A percentile compares a stretch with the other conserved stretches of the same genome.
These are phyloP conservation scores for Lanius collurio DNA, from an alignment of 2,113 vertebrate genomes.

Conservation along the genomic window DNA sequence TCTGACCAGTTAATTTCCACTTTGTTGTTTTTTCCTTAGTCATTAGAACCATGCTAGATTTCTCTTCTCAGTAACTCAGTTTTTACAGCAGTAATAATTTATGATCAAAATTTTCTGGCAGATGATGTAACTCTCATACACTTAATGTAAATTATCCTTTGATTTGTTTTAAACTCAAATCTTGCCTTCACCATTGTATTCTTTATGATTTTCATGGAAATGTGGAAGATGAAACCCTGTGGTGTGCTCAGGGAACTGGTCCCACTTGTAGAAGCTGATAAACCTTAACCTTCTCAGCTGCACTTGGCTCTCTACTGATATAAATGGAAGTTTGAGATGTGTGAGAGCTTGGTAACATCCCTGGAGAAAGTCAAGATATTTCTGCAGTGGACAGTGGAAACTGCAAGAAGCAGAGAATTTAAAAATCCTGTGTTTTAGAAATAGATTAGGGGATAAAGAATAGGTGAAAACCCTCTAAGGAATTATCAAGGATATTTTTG, in stretches of 20 bases:
- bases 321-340: neutral
- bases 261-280: neutral
- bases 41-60: neutral
- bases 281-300: neutral
- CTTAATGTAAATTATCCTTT: neutral
- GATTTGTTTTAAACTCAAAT: neutral
- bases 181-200: neutral
- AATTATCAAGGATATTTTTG: neutral
- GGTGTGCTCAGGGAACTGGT: neutral
- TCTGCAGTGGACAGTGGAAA: neutral
- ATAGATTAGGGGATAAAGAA: neutral
- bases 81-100: neutral
- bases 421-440: neutral
- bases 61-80: neutral
- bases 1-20: neutral
- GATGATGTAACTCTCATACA: neutral
- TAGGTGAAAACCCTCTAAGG: neutral
- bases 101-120: neutral
- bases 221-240: neutral
- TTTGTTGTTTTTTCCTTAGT: neutral
- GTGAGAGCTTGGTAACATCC: neutral
- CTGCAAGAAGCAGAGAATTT: neutral
- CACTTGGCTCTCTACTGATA: neutral
- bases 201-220: neutral
- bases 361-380: neutral